phyloP scores from a whole-genome alignment of 1,140 invertebrate genomes.

The Sycobia sp. region DNA sequence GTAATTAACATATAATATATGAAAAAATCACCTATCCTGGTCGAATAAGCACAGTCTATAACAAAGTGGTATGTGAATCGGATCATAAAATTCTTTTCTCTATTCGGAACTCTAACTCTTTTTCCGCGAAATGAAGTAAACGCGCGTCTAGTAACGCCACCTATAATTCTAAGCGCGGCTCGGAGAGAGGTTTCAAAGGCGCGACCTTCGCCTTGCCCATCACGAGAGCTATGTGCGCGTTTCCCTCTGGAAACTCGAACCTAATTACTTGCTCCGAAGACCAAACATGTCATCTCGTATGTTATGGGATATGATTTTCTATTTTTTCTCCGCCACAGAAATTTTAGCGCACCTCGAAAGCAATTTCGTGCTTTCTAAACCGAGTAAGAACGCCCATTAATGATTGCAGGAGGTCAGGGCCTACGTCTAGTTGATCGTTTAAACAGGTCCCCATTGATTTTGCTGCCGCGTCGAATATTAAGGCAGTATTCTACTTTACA shows the following conservation, averaged over 20 bases:
- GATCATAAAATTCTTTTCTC: slow-evolving; percentile 32
- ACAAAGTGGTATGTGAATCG: slow-evolving; percentile 48
- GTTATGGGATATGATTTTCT: slow-evolving; percentile 14
- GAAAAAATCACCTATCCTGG: too few relatives aligned
- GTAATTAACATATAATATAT: too few relatives aligned
- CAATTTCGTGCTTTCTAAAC: background rate
- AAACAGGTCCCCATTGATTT: too few relatives aligned
- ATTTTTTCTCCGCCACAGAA: slow-evolving; percentile 19
- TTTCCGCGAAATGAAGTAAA: background rate
- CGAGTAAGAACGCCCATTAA: background rate
- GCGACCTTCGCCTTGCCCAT: background rate
- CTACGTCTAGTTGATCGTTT: too few relatives aligned
- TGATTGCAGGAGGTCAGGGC: too few relatives aligned
- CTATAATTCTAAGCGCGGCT: background rate
- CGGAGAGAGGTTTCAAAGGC: background rate
- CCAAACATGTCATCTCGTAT: slow-evolving; percentile 45
- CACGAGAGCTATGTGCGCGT: background rate
- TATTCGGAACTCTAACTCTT: background rate
- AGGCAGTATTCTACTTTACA: too few relatives aligned
- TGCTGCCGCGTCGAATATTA: too few relatives aligned
- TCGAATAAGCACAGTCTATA: too few relatives aligned
- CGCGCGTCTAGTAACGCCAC: background rate
- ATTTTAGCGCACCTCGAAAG: background rate
- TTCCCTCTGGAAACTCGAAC: too few relatives aligned
- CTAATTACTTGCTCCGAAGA: slow-evolving; percentile 48